phyloP scores from a whole-genome alignment of 2,888 invertebrate genomes.

The Panopea generosa region DNA sequence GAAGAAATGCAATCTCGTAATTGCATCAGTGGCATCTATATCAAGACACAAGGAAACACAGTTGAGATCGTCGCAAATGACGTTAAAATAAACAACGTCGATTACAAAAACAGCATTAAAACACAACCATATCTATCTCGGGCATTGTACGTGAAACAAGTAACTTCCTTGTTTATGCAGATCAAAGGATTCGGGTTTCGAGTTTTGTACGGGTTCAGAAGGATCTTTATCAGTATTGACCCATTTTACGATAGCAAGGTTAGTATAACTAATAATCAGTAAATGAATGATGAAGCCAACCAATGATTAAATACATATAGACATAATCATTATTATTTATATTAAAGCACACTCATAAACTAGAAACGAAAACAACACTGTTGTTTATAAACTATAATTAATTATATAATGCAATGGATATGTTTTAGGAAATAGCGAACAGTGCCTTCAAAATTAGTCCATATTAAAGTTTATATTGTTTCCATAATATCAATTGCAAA shows the following conservation, averaged over 20 bases:
- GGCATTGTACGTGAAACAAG: slow-evolving; percentile 65
- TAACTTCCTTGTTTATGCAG: slow-evolving; percentile 64
- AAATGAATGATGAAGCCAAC: too few species aligned
- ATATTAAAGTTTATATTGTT: too few species aligned
- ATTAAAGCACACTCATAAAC: too few species aligned
- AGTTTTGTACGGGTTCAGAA: slow-evolving; percentile 49
- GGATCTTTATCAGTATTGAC: slow-evolving; percentile 53
- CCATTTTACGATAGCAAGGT: slow-evolving; percentile 65
- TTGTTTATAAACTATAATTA: too few species aligned
- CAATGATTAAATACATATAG: background rate
- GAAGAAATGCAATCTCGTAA: slow-evolving; percentile 8
- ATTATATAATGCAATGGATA: too few species aligned
- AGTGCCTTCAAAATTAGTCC: too few species aligned
- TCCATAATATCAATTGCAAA: too few species aligned
- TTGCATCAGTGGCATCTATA: slow-evolving; percentile 21
- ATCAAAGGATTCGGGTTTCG: slow-evolving; percentile 71
- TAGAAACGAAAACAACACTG: too few species aligned
- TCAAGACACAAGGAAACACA: slow-evolving; percentile 4
- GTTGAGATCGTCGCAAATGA: slow-evolving; percentile 9
- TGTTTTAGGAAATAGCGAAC: too few species aligned
- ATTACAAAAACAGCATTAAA: slow-evolving; percentile 25
- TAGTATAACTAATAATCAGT: background rate
- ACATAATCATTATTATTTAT: too few species aligned
- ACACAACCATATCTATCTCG: slow-evolving; percentile 30
- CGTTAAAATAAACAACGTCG: slow-evolving; percentile 42